These are phyloP conservation scores for Chiropotes sagulatus DNA, from an alignment of 2,797 vertebrate species.

Conservation along the genomic window DNA sequence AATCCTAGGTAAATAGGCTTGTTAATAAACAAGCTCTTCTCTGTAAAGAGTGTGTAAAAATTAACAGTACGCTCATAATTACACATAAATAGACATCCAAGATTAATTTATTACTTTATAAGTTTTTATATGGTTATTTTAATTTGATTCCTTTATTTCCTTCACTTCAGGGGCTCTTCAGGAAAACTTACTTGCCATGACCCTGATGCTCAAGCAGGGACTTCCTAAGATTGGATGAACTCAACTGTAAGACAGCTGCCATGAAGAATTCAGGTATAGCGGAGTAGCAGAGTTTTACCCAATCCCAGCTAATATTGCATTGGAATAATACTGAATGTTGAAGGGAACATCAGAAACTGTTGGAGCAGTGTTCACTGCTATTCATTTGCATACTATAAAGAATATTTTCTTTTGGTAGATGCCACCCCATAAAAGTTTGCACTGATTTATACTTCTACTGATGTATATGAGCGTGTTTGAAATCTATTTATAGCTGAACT, in stretches of 20 bases:
- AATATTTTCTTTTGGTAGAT: conserved; percentile 51
- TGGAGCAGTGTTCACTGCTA: not conserved
- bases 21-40: not conserved
- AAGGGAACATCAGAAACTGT: not conserved
- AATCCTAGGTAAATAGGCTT: not conserved
- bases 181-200: not conserved
- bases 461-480: not conserved
- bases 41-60: not conserved
- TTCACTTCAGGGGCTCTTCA: not conserved
- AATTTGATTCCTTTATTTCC: not conserved
- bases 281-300: not conserved
- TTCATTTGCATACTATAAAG: not conserved
- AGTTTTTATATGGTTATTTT: not conserved
- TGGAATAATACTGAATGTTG: not conserved
- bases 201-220: not conserved
- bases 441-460: not conserved
- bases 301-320: not conserved
- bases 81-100: not conserved
- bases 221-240: not conserved
- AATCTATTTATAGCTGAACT: conserved; percentile 23
- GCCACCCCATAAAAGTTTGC: not conserved
- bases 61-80: not conserved
- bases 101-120: not conserved
- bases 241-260: not conserved
- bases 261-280: not conserved